phyloP scores from a whole-genome alignment of 2,888 invertebrate species.

The Mythimna impura region DNA sequence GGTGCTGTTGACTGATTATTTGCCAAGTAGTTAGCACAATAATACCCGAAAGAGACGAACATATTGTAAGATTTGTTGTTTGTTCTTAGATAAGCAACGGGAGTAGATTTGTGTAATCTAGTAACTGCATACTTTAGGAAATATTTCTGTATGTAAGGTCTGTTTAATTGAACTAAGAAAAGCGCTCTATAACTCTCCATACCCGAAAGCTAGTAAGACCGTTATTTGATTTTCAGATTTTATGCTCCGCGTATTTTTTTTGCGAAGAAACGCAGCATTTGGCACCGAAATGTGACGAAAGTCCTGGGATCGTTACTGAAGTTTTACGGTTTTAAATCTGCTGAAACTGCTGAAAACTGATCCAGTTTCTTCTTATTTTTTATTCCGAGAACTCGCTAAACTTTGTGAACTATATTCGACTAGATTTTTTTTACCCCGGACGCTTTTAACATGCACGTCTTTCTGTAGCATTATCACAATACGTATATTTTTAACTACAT shows the following conservation, averaged over 20 bases:
- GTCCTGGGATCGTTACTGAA: constrained; percentile 25
- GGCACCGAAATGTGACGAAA: constrained; percentile 30
- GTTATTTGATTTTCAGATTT: constrained; percentile 58
- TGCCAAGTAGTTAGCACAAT: no score
- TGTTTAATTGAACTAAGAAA: no score
- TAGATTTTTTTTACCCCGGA: neutral
- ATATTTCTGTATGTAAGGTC: no score
- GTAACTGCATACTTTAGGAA: no score
- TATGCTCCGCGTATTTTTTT: constrained; percentile 41
- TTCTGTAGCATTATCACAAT: no score
- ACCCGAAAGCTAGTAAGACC: constrained; percentile 2
- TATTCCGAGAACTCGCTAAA: neutral
- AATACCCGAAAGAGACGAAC: no score
- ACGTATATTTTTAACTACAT: no score
- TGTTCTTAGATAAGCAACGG: no score
- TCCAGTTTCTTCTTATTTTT: constrained; percentile 4
- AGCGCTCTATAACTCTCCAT: constrained; percentile 9
- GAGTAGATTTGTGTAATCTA: no score
- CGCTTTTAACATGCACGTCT: no score
- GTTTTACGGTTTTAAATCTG: constrained; percentile 43
- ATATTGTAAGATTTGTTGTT: no score
- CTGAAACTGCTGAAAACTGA: constrained; percentile 16
- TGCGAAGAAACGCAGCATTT: constrained; percentile 34
- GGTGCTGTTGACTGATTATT: no score
- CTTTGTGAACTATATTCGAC: neutral